phyloP scores from a whole-genome alignment of 2,113 vertebrate species.

The Corythaeola cristata region DNA sequence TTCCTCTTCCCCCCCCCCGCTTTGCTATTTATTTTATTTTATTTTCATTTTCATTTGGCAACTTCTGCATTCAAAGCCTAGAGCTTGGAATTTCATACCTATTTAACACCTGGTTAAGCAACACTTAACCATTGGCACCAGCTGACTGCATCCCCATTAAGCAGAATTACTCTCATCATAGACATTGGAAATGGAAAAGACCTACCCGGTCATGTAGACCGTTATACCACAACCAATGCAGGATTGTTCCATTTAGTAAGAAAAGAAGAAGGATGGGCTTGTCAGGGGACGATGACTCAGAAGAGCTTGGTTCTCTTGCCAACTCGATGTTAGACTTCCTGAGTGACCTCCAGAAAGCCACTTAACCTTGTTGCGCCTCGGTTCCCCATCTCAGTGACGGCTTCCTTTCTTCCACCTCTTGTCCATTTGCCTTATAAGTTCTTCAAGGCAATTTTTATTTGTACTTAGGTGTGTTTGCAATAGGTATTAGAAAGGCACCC shows the following conservation, averaged over 20 bases:
- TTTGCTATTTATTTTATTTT: constrained; percentile 57
- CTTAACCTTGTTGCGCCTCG: constrained; percentile 26
- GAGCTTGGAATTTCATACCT: constrained; percentile 67
- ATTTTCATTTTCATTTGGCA: constrained; percentile 66
- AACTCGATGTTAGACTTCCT: not conserved
- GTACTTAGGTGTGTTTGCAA: not conserved
- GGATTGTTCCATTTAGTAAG: constrained; percentile 62
- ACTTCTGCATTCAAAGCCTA: constrained; percentile 54
- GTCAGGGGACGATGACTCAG: constrained; percentile 58
- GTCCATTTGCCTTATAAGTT: not conserved
- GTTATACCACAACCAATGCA: constrained; percentile 47
- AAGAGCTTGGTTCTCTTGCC: constrained; percentile 53
- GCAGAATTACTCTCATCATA: constrained; percentile 69
- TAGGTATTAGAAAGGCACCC: not conserved
- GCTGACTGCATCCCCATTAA: constrained; percentile 68
- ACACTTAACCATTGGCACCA: constrained; percentile 69
- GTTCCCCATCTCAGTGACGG: not conserved
- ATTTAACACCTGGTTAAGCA: constrained; percentile 71
- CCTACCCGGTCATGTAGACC: constrained; percentile 62
- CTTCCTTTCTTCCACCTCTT: not conserved
- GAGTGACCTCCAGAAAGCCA: constrained; percentile 8
- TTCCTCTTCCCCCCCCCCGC: fast-evolving
- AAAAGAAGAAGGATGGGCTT: constrained; percentile 53
- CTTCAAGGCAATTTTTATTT: not conserved
- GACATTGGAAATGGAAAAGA: constrained; percentile 66